Evolutionary conservation across 1,140 invertebrate genomes (phyloP).

Genomic region (Ostrea denselamellosa): DNA sequence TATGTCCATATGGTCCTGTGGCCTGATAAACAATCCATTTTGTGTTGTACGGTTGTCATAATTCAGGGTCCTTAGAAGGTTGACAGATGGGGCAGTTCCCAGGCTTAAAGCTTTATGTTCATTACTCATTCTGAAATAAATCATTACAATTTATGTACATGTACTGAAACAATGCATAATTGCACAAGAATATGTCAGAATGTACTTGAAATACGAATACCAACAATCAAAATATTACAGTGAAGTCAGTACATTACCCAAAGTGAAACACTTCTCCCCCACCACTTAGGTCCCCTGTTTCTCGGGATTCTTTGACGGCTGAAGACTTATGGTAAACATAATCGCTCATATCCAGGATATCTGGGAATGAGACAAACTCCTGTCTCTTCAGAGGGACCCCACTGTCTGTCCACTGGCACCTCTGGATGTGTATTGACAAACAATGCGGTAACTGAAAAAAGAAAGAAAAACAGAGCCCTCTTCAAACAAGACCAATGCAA

Average conservation of each 20-base stretch:
- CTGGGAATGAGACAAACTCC: slow-evolving; percentile 92
- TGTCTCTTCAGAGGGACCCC: slow-evolving; percentile 88
- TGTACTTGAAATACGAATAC: no score
- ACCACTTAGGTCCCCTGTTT: slow-evolving; percentile 53
- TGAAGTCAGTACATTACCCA: slow-evolving; percentile 49
- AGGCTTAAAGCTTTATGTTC: not conserved
- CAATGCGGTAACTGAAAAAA: slow-evolving; percentile 84
- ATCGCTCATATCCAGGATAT: slow-evolving; percentile 87
- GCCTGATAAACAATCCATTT: slow-evolving; percentile 69
- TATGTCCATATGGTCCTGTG: slow-evolving; percentile 35
- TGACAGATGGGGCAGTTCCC: slow-evolving; percentile 66
- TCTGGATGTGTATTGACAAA: slow-evolving; percentile 91
- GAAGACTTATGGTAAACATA: slow-evolving; percentile 81
- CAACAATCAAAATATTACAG: no score
- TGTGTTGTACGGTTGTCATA: slow-evolving; percentile 69
- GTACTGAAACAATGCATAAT: not conserved
- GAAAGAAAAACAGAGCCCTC: not conserved
- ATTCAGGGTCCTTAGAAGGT: slow-evolving; percentile 74
- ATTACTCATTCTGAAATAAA: not conserved
- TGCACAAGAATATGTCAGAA: not conserved
- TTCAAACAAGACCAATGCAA: no score
- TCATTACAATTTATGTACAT: not conserved
- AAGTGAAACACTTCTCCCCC: slow-evolving; percentile 58
- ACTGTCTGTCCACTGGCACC: slow-evolving; percentile 89
- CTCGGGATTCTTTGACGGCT: slow-evolving; percentile 14